Percentiles rank a stretch among this genome's conserved stretches.
These are phyloP conservation scores for Daubentonia madagascariensis DNA, from an alignment of 2,113 vertebrate species.

Conservation along the genomic window DNA sequence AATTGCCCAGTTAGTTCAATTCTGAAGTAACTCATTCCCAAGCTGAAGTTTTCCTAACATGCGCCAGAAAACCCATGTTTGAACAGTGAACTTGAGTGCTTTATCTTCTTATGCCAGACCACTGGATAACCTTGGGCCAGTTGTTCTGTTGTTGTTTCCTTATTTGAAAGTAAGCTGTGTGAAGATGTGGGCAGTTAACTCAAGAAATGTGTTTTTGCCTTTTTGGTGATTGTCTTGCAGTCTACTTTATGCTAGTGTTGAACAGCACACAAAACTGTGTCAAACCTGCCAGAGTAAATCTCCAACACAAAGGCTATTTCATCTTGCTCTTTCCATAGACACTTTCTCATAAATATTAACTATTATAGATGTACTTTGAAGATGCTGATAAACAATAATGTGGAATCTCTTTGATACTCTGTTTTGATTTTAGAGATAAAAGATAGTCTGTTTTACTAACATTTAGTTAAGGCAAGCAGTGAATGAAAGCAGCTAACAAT, in stretches of 20 bases:
- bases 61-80: slow-evolving; percentile 28
- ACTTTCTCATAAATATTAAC: background rate
- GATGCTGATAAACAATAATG: background rate
- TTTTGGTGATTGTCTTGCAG: background rate
- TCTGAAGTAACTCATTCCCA: slow-evolving; percentile 25
- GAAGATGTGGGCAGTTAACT: background rate
- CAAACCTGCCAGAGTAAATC: background rate
- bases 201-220: background rate
- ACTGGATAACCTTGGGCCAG: background rate
- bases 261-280: background rate
- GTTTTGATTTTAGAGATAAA: slow-evolving; percentile 29
- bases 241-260: background rate
- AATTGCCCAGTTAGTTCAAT: background rate
- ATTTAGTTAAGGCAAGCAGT: background rate
- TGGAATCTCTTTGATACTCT: background rate
- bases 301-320: background rate
- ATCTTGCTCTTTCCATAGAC: background rate
- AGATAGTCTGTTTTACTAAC: background rate
- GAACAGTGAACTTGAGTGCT: slow-evolving; percentile 14
- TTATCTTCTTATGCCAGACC: background rate
- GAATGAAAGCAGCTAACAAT: background rate
- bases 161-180: background rate
- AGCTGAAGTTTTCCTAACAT: background rate
- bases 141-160: background rate
- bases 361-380: background rate